Base-by-base conservation (phyloP, 2,888 invertebrate species). In the Protula sp. region DNA sequence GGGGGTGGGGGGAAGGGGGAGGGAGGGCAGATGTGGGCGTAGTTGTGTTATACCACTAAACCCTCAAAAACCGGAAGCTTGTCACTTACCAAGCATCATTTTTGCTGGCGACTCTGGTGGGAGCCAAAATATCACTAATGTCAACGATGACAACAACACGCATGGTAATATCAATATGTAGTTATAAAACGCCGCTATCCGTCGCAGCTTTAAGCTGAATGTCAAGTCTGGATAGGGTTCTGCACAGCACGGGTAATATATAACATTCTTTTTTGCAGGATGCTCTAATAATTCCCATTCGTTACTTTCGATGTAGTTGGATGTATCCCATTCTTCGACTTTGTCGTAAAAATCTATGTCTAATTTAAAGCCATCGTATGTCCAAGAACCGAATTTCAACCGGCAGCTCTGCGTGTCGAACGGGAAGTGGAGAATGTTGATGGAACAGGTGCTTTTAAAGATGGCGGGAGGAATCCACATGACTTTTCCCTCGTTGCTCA, bases 61-160 rank as follows among this genome's bases (percentile, higher is more conserved):
- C n/a, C n/a, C n/a, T n/a, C n/a, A n/a, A n/a, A n/a, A n/a, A n/a
- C n/a, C n/a, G n/a, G n/a, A n/a, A n/a, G n/a, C n/a, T n/a, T n/a
- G n/a, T 38, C 5, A 54, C 76, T 66, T 67, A 80, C 81, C 81
- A 55, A 81, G 68, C 62, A 76, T 71, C 70, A 81, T 76, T 67
- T 81, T 81, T 2, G 81, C 78, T 5, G 81, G 79, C 26, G 80
- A 79, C 65, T 81, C 81, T 2, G 81, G 81, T 24, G 81, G 81
- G 38, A 81, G 74, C 81, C 81, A 81, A 70, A 80, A 81, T 52
- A 81, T 71, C 19, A 81, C 80, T 58, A 81, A 70, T 0, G 80
- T 81, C 53, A 81, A 71, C 26, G 77, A 76, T n/a, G 81, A 80
- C 54, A 81, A 71, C 27, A 81, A 72, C 31, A 81, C 78, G 67